Conservation (phyloP, 2,888 invertebrate species). For the Atethmia centrago region DNA sequence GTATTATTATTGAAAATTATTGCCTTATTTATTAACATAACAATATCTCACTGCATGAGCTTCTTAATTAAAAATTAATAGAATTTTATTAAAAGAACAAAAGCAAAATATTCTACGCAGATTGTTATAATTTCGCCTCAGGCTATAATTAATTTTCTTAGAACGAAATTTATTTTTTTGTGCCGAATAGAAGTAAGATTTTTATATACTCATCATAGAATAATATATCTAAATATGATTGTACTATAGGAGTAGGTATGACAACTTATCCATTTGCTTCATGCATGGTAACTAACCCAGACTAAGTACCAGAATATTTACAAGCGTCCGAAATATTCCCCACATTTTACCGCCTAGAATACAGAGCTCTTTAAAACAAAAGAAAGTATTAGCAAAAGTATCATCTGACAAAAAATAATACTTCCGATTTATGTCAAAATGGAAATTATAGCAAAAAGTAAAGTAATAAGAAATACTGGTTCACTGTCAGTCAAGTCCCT, state of each 20-base stretch:
- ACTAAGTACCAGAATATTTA: neutral
- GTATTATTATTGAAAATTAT: neutral
- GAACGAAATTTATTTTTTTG: neutral
- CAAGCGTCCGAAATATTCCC: neutral
- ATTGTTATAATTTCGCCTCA: conserved; percentile 63
- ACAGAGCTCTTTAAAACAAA: too few species aligned
- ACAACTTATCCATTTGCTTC: neutral
- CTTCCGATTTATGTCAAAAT: conserved; percentile 27
- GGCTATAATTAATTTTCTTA: conserved; percentile 40
- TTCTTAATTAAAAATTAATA: conserved; percentile 66
- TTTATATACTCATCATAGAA: too few species aligned
- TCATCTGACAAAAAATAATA: neutral
- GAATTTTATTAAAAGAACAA: conserved; percentile 62
- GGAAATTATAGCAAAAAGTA: conserved; percentile 40
- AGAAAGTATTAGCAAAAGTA: neutral
- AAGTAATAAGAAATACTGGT: conserved; percentile 41
- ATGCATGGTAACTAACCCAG: neutral
- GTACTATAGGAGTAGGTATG: neutral
- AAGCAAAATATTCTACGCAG: conserved; percentile 59
- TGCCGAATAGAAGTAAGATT: neutral
- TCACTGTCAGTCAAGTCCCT: conserved; percentile 49
- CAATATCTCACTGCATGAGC: conserved; percentile 31
- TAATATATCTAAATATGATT: neutral
- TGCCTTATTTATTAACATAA: conserved; percentile 28
- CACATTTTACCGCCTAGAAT: too few species aligned